Evolutionary conservation across 2,113 vertebrate species (phyloP).

Genomic region (Equus przewalskii): DNA sequence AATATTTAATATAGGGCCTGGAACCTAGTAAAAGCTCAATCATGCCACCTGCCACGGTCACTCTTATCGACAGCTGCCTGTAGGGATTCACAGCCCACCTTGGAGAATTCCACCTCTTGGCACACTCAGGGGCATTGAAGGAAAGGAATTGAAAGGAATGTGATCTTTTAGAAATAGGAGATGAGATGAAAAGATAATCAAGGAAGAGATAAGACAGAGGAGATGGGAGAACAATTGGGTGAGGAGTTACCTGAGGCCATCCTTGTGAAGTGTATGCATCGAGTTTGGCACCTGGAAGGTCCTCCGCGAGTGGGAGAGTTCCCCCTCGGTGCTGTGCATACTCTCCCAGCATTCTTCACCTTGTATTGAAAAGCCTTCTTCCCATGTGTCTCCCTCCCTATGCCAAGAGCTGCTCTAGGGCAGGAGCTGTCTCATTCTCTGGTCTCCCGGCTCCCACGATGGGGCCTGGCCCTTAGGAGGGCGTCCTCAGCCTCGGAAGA

Average conservation of each 20-base stretch:
- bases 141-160: no score
- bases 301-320: neutral
- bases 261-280: neutral
- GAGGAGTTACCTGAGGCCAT: neutral
- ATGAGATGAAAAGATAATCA: no score
- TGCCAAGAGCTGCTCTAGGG: neutral
- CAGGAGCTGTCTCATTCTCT: neutral
- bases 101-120: neutral
- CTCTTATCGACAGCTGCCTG: neutral
- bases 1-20: no score
- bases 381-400: neutral
- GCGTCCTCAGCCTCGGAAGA: neutral
- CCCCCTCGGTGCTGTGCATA: fast-evolving
- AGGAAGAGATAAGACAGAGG: no score
- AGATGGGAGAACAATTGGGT: no score
- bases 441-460: neutral
- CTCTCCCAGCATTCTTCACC: fast-evolving
- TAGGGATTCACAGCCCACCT: neutral
- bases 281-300: neutral
- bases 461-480: neutral
- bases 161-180: no score
- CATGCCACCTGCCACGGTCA: fast-evolving
- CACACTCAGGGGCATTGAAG: neutral
- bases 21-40: neutral
- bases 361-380: neutral